Evolutionary conservation across 2,113 vertebrate genomes (phyloP).

Genomic region (Pomatorhinus ruficollis): DNA sequence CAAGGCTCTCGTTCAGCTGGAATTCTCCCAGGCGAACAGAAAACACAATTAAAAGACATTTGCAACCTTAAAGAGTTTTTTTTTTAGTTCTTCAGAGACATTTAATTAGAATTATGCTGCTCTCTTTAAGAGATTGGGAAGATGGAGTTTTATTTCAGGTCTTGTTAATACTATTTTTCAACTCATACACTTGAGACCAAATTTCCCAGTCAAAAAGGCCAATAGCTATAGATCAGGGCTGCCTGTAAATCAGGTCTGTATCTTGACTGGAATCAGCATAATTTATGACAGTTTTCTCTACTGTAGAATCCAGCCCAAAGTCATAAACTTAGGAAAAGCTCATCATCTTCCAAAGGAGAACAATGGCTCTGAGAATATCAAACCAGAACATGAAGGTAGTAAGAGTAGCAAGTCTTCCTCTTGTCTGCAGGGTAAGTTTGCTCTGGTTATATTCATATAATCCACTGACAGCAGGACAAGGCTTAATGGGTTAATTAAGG

Average conservation of each 20-base stretch:
- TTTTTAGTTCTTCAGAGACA: neutral
- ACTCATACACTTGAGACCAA: neutral
- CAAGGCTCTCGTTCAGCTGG: neutral
- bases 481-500: slow-evolving; percentile 7
- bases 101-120: neutral
- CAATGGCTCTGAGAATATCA: neutral
- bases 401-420: neutral
- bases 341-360: neutral
- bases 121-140: neutral
- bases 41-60: slow-evolving; percentile 29
- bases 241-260: neutral
- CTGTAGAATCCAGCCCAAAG: neutral
- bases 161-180: neutral
- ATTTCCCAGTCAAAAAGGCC: neutral
- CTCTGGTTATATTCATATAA: neutral
- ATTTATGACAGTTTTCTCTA: neutral
- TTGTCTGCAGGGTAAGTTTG: neutral
- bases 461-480: neutral
- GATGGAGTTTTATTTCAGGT: neutral
- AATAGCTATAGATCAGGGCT: neutral
- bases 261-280: neutral
- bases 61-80: neutral
- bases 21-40: slow-evolving; percentile 21
- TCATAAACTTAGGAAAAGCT: neutral
- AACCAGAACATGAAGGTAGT: neutral